Evolutionary conservation across 1,140 invertebrate species (phyloP), one percentile per base, ranked within the genome.

Genomic region (Trichonephila clavata): DNA sequence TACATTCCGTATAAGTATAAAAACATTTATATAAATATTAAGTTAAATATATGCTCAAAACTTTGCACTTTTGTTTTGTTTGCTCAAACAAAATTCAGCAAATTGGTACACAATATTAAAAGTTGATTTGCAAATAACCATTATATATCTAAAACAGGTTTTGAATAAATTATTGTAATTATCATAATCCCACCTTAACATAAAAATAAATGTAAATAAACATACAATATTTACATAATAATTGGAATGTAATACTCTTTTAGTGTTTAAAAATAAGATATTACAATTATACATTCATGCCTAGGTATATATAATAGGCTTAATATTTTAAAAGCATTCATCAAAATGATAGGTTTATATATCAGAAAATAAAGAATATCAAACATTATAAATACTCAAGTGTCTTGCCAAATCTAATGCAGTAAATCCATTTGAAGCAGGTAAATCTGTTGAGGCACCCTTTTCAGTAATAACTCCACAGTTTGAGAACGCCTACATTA

Each of bases 361-460:
- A 32, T 6, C 4, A 81, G 32, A 27, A 60, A 90, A 80, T 20
- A 14, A 32, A 59, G n/a, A 77, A 16, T 3, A 80, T 59, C 27
- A 80, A 21, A 90, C 60, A 27, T 18, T 14, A 68, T 61, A 32
- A 27, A 80, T 80, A 94, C 93, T 83, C 24, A 65, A 21, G 14
- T 71, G 68, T 16, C 57, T n/a, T 6, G 84, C 65, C 24, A 94
- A 59, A 65, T 94, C 90, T 39, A 94, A 50, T 57, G 84, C 93
- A 39, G 50, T 91, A 32, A 43, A 91, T 50, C 93, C 93, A 92
- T 91, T 88, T 32, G 24, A 61, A 61, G 89, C 68, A 80, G 21
- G 43, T 8, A 94, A 61, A 87, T 94, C 50, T n/a, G 81, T n/a
- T 39, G 68, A 63, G 80, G 90, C 89, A 43, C 93, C 93, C 24